Conservation (phyloP, 1,140 invertebrate species). For the Eriocheir sinensis region DNA sequence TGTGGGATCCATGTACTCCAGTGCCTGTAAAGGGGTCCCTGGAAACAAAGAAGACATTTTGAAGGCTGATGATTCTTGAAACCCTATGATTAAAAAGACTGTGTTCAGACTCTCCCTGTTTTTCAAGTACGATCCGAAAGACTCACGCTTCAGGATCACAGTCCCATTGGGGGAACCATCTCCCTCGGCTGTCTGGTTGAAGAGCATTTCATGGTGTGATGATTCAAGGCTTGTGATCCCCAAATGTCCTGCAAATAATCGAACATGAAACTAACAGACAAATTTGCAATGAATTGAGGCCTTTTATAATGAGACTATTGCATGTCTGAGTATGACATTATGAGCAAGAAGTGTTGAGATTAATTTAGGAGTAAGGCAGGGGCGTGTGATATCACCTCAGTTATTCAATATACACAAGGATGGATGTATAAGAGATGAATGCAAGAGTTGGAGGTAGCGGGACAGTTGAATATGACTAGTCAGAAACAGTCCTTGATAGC, state of each 20-base stretch:
- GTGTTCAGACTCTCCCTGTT: neutral
- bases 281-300: neutral
- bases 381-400: too few relatives aligned
- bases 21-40: slow-evolving; percentile 80
- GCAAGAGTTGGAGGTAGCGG: neutral
- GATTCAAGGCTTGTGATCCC: slow-evolving; percentile 85
- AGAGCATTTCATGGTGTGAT: slow-evolving; percentile 83
- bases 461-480: neutral
- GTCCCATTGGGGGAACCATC: neutral
- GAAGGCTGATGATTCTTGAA: neutral
- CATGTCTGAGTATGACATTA: too few relatives aligned
- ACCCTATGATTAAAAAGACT: too few relatives aligned
- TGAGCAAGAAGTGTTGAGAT: too few relatives aligned
- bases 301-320: neutral
- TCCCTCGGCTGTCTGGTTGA: slow-evolving; percentile 3
- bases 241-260: slow-evolving; percentile 57
- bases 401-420: too few relatives aligned
- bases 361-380: too few relatives aligned
- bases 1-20: slow-evolving; percentile 87
- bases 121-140: neutral
- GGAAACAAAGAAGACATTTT: neutral
- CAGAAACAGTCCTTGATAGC: too few relatives aligned
- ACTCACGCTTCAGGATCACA: neutral
- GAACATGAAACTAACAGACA: neutral
- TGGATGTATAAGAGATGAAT: too few relatives aligned